Conservation (phyloP, 2,888 invertebrate genomes). For the Yponomeuta plumbellus region DNA sequence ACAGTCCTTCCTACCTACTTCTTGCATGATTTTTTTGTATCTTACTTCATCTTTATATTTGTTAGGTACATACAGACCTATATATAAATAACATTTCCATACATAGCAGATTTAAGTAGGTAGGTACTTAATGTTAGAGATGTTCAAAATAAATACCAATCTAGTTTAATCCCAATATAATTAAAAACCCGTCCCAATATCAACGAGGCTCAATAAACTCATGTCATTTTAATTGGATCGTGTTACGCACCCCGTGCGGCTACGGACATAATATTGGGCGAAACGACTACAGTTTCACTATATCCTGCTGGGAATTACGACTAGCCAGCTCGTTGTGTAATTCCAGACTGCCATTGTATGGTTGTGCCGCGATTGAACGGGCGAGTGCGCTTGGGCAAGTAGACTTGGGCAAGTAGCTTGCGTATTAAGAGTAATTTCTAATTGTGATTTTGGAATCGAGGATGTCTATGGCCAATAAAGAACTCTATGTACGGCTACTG, state of each 20-base stretch:
- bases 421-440: background rate
- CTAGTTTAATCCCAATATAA: background rate
- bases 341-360: slow-evolving; percentile 18
- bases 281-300: slow-evolving; percentile 58
- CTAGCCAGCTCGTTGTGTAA: slow-evolving; percentile 34
- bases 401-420: background rate
- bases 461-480: too few species aligned
- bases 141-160: background rate
- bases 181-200: slow-evolving; percentile 1
- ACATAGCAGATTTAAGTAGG: too few species aligned
- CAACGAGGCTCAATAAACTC: slow-evolving; percentile 42
- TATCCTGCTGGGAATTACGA: slow-evolving; percentile 51
- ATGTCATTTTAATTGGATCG: slow-evolving; percentile 60
- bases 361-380: slow-evolving; percentile 8
- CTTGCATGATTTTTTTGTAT: background rate
- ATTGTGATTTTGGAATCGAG: background rate
- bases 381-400: background rate
- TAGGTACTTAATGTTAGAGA: background rate
- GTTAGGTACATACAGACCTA: background rate
- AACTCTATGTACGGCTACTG: too few species aligned
- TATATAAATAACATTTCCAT: background rate
- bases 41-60: background rate
- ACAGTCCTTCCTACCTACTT: background rate
- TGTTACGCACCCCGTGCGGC: slow-evolving; percentile 56
- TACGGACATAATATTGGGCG: slow-evolving; percentile 54